Evolutionary conservation across 2,888 invertebrate genomes (phyloP).

Genomic region (Drosophila subquinaria): DNA sequence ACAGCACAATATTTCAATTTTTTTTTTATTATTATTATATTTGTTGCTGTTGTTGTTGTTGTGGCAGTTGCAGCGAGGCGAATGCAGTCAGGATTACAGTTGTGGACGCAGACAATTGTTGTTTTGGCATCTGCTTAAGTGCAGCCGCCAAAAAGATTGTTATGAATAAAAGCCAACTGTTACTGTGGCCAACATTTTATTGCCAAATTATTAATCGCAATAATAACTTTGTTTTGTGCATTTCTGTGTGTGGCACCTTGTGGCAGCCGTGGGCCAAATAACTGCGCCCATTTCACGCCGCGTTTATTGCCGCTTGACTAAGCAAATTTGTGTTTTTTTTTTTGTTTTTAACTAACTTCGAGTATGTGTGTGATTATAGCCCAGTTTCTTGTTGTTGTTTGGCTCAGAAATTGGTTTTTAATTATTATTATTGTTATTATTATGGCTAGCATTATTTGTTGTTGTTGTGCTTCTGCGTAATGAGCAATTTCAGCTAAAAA

Average conservation of each 20-base stretch:
- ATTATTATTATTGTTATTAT: conserved; percentile 77
- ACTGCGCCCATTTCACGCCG: conserved; percentile 72
- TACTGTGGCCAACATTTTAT: conserved; percentile 55
- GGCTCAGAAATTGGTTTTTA: conserved; percentile 74
- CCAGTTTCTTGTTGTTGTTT: conserved; percentile 69
- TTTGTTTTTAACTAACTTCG: conserved; percentile 15
- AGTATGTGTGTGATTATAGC: conserved; percentile 53
- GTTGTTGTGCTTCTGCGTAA: conserved; percentile 54
- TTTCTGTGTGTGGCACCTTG: conserved; percentile 38
- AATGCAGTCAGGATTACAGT: conserved; percentile 43
- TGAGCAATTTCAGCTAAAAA: conserved; percentile 73
- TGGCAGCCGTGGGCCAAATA: conserved; percentile 60
- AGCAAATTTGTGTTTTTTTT: conserved; percentile 56
- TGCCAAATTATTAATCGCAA: conserved; percentile 76
- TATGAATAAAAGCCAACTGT: conserved; percentile 53
- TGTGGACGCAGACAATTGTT: conserved; percentile 25
- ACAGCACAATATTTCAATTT: conserved; percentile 29
- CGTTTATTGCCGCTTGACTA: conserved; percentile 74
- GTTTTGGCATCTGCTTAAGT: conserved; percentile 78
- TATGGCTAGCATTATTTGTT: conserved; percentile 46
- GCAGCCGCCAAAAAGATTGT: conserved; percentile 61
- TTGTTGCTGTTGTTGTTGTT: conserved; percentile 16
- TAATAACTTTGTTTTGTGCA: conserved; percentile 61
- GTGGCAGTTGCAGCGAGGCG: conserved; percentile 12
- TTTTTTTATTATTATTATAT: conserved; percentile 8